phyloP scores from a whole-genome alignment of 53 echinoderm and acorn worm genomes.

The Holothuria leucospilota region DNA sequence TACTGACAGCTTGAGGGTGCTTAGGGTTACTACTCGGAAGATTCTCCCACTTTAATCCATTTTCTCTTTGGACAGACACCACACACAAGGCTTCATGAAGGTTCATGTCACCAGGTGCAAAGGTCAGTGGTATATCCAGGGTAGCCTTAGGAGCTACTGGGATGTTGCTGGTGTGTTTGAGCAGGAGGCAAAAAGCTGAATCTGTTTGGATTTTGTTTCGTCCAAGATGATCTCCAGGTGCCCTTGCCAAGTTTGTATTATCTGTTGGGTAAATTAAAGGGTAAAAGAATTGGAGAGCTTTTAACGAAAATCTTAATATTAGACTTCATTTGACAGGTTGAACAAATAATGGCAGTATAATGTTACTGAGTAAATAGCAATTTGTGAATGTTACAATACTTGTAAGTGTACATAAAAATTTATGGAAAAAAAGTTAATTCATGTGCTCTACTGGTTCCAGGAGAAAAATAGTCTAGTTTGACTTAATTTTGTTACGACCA shows the following conservation, averaged over 20 bases:
- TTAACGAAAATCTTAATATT: too few relatives aligned
- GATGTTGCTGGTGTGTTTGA: constrained; percentile 81
- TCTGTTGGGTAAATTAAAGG: constrained; percentile 47
- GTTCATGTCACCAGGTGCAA: constrained; percentile 90
- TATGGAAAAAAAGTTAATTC: too few relatives aligned
- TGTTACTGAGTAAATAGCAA: too few relatives aligned
- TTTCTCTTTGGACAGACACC: constrained; percentile 76
- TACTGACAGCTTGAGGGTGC: constrained; percentile 71
- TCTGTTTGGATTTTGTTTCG: constrained; percentile 85
- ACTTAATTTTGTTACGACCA: too few relatives aligned
- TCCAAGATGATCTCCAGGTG: constrained; percentile 64
- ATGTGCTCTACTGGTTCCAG: too few relatives aligned
- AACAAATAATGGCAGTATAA: too few relatives aligned
- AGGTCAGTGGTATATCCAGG: constrained; percentile 93
- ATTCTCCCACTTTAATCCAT: constrained; percentile 78
- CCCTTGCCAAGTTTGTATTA: constrained; percentile 78
- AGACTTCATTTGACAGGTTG: too few relatives aligned
- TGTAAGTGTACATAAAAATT: too few relatives aligned
- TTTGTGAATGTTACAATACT: too few relatives aligned
- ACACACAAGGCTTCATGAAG: constrained; percentile 92
- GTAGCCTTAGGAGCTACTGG: constrained; percentile 85
- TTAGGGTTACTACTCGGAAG: constrained; percentile 73
- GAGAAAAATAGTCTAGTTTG: too few relatives aligned
- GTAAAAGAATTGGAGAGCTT: not conserved
- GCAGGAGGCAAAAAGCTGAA: constrained; percentile 97